Evolutionary conservation across 2,113 vertebrate genomes (phyloP), one percentile per base, ranked within the genome.

Genomic region (Phylloscopus trochiloides): DNA sequence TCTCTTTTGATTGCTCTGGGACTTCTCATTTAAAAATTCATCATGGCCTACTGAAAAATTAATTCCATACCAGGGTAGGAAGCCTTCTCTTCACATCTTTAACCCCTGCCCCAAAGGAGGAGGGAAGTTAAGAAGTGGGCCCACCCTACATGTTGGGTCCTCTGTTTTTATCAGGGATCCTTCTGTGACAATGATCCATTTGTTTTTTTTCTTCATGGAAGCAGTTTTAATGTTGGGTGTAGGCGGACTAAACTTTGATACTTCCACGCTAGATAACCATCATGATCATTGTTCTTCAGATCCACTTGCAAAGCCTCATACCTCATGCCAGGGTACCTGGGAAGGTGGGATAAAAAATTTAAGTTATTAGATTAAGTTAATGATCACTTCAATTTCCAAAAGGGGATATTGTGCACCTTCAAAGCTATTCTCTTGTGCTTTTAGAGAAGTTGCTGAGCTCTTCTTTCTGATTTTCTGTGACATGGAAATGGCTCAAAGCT

Each of bases 241-340:
- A 50, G 20, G 38, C 15, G 70, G n/a, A 59, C 15, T 52, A 43
- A 52, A 45, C 21, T 43, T 67, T 17, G 31, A 61, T 21, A 45
- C 21, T 51, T 52, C 62, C 28, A 38, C 0, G 0, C 12, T 19
- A 28, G 10, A n/a, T 38, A 77, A 52, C n/a, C 19, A n/a, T 47
- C 8, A 3, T 52, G 10, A 54, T 52, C 15, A 7, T 22, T 61
- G 26, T 29, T 61, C 17, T 68, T 61, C 28, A 45, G 38, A 38
- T 61, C 28, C 47, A 38, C 22, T 68, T 61, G 22, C n/a, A 86
- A 75, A 68, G 11, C 18, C 38, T 68, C 15, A 18, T 18, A 52
- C 32, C 22, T 77, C 28, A 38, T 38, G 12, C 28, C 38, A 70
- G 22, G n/a, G 9, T 31, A 86, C 47, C 14, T n/a, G 18, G 26